Base-by-base conservation (phyloP, 2,888 invertebrate genomes). In the Eubasilissa splendida region DNA sequence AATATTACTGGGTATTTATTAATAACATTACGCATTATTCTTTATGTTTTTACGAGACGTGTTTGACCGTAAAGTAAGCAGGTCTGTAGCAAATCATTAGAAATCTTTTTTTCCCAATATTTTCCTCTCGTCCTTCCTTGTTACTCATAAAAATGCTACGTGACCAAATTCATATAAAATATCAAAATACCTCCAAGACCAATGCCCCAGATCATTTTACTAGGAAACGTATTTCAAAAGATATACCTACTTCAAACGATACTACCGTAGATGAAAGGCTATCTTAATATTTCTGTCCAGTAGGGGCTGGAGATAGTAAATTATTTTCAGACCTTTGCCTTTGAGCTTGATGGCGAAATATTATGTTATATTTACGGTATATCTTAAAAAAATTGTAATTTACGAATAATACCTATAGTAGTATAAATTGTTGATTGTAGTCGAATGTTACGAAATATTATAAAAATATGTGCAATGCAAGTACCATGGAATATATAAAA, bases 111-210 rank as follows among this genome's bases (percentile, higher is more conserved):
- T 52, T 50, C 11, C 50, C 68, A 68, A 68, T 68, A 68, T 68
- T 10, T 58, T 4, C n/a, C 68, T 68, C 68, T 14, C 12, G 68
- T 68, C 68, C 50, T 50, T 68, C 68, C 50, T 50, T n/a, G 9
- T 52, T 50, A 60, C 76, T 76, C 80, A 76, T 80, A 80, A 80
- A 80, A 80, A 76, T 58, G 56, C 70, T 68, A 80, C 80, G 80
- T 80, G 80, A 80, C 80, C 80, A 66, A 80, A 80, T 80, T 76
- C 80, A 76, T 76, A 80, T 80, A 76, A 80, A 80, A 80, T 76
- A 80, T 80, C 80, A 70, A 70, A 76, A 80, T 59, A 76, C 80
- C 76, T 80, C 52, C 14, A 11, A 31, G 66, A 56, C 66, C 31
- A 56, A 71, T 70, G 68, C 68, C 68, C 70, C 12, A 68, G 74